These are phyloP conservation scores for Perca schrenkii DNA, from an alignment of 2,113 vertebrate genomes.

Conservation along the genomic window DNA sequence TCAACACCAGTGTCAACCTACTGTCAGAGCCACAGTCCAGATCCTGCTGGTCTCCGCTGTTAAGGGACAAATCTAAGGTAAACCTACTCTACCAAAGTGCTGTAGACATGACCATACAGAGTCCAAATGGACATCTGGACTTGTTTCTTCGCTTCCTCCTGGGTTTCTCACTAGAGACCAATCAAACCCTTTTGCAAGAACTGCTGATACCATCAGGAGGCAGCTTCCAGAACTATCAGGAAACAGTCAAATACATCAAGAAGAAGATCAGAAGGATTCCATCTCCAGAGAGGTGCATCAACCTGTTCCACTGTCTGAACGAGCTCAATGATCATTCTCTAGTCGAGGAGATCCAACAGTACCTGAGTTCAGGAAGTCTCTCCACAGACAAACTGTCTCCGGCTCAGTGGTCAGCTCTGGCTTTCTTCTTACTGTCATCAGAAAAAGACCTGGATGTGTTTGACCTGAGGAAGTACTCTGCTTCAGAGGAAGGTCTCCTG, in stretches of 20 bases:
- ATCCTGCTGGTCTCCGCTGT: neutral
- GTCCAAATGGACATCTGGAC: constrained; percentile 14
- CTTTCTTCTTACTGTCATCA: constrained; percentile 9
- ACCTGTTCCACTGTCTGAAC: neutral
- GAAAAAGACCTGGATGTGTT: constrained; percentile 6
- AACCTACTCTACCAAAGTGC: constrained; percentile 3
- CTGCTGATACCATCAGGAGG: neutral
- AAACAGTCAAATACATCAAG: constrained; percentile 11
- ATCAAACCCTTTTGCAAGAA: neutral
- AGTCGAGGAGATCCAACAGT: neutral
- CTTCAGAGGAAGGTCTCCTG: constrained; percentile 6
- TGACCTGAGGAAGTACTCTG: constrained; percentile 15
- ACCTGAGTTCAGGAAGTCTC: constrained; percentile 2
- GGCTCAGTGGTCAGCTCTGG: constrained; percentile 29
- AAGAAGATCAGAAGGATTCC: neutral
- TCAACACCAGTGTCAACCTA: constrained; percentile 1
- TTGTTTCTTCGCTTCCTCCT: constrained; percentile 13
- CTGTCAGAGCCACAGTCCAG: neutral
- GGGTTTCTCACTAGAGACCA: neutral
- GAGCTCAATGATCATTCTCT: constrained; percentile 5
- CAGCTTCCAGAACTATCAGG: neutral
- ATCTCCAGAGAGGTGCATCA: neutral
- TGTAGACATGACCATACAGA: constrained; percentile 10
- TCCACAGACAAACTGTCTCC: neutral
- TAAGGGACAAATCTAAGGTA: neutral